Evolutionary conservation across 2,888 invertebrate genomes (phyloP).

Genomic region (Odontocolon sp.): DNA sequence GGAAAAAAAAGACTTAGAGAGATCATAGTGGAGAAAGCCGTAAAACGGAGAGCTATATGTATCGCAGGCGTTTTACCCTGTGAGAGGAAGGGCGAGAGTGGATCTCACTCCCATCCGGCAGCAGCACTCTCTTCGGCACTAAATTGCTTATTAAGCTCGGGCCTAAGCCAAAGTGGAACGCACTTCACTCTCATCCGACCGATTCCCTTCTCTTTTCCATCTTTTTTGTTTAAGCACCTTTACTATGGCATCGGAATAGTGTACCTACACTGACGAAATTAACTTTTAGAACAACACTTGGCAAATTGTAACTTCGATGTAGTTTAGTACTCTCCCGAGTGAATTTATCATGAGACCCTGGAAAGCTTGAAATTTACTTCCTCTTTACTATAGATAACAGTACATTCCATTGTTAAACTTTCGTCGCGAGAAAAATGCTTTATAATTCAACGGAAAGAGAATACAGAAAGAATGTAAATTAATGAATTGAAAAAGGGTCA

Average conservation of each 20-base stretch:
- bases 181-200: background rate
- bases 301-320: background rate
- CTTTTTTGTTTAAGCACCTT: background rate
- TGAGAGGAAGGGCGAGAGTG: background rate
- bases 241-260: background rate
- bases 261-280: background rate
- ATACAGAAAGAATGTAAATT: background rate
- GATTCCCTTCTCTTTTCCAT: background rate
- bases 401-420: background rate
- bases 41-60: background rate
- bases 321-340: background rate
- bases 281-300: background rate
- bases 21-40: background rate
- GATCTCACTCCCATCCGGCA: constrained; percentile 1
- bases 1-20: no score
- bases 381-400: background rate
- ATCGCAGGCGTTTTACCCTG: background rate
- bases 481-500: constrained; percentile 3
- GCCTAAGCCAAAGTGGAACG: constrained; percentile 6
- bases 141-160: constrained; percentile 33
- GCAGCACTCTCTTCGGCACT: background rate
- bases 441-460: background rate
- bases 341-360: background rate
- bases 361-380: constrained; percentile 1
- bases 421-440: background rate